Percentiles rank a stretch among this genome's conserved stretches.
Evolutionary conservation across 2,113 vertebrate species (phyloP).

Genomic region (Scortum barcoo): DNA sequence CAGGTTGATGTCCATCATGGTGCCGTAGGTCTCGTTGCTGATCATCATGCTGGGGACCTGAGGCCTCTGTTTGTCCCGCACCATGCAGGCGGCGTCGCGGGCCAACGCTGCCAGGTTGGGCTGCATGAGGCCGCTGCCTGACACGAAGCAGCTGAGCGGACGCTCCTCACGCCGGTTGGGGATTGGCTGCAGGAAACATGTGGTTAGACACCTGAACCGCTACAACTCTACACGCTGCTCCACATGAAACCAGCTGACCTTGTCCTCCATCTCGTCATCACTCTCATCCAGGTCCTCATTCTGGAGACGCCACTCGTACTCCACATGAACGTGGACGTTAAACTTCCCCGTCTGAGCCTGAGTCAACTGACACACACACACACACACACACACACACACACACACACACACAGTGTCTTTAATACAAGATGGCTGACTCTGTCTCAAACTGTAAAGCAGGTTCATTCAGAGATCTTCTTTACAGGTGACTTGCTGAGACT

Average conservation of each 20-base stretch:
- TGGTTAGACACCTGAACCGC: accelerated
- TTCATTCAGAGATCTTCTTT: too few relatives aligned
- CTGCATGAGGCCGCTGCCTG: conserved; percentile 82
- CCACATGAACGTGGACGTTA: conserved; percentile 95
- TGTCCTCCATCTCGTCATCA: conserved; percentile 96
- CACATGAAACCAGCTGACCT: conserved; percentile 77
- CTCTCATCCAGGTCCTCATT: conserved; percentile 96
- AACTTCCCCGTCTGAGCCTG: conserved; percentile 94
- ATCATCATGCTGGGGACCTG: conserved; percentile 88
- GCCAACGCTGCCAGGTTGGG: conserved; percentile 85
- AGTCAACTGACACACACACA: conserved; percentile 85
- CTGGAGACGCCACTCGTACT: conserved; percentile 96
- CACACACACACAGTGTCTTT: too few relatives aligned
- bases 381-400: too few relatives aligned
- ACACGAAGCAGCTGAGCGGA: conserved; percentile 93
- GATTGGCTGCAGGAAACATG: conserved; percentile 85
- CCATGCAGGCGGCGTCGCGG: conserved; percentile 87
- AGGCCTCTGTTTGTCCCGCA: conserved; percentile 89
- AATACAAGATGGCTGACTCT: too few relatives aligned
- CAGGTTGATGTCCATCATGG: conserved; percentile 87
- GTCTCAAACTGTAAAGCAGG: too few relatives aligned
- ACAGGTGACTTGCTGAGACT: too few relatives aligned
- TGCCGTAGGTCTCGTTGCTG: conserved; percentile 95
- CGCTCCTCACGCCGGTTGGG: conserved; percentile 94
- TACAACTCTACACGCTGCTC: accelerated